Base-by-base conservation (phyloP, 2,797 vertebrate species). In the Gephyroberyx darwinii region DNA sequence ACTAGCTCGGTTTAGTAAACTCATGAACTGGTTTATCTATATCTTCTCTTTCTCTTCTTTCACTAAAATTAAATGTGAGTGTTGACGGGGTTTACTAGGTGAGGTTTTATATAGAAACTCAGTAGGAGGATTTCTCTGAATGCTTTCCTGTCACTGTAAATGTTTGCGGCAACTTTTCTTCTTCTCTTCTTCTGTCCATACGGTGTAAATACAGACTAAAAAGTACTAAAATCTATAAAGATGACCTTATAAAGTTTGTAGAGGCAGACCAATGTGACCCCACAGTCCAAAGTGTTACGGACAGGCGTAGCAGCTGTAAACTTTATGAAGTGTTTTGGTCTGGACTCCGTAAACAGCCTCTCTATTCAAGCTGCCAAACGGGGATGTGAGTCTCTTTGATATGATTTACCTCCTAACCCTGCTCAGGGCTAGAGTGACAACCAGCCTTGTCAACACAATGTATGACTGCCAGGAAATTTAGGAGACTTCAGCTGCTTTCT, bases 391-490 rank as follows among this genome's bases (percentile, higher is more conserved):
- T 30, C 41, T n/a, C 14, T 31, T 64, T 78, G 57, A 78, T 57
- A 45, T 9, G 43, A 43, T 66, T 63, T 54, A 58, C 57, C 48
- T 57, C 5, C 4, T 41, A 56, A 37, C 39, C 16, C 20, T 2
- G 39, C 33, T 72, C 43, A 3, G 20, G 30, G 48, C 69, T 62
- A 13, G 20, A n/a, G 20, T 7, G 55, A 65, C 71, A 67, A 53
- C 62, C 8, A 26, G 54, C 20, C 52, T 16, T 69, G 62, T 75
- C 69, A 54, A 78, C 63, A 37, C 30, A 4, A 55, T 71, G 43
- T 41, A 60, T 64, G 45, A 39, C 37, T 48, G 19, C 20, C 16
- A 26, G 22, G 33, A 65, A 13, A 53, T 69, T 43, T n/a, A 73
- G 1, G 19, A 65, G 48, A 74, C 45, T 63, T 51, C 30, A 16